Evolutionary conservation across 2,888 invertebrate species (phyloP), one percentile per base, ranked within the genome.

Genomic region (Rhagium mordax): DNA sequence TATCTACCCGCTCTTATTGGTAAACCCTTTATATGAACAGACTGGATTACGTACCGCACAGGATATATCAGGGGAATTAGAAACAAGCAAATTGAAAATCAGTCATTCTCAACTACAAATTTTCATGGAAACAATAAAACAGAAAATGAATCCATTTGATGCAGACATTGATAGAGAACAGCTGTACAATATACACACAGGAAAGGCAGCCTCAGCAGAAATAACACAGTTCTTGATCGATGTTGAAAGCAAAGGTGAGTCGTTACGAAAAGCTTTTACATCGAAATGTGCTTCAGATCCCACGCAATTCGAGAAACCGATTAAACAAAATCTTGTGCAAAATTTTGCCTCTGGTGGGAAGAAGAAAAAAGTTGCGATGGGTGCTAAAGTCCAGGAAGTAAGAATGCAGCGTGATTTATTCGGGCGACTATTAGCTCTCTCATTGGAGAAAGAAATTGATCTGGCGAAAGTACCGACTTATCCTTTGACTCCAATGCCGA

Each of bases 151-250:
- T 47, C 71, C 75, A 48, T 77, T 77, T 41, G 68, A 70, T 72
- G 4, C 64, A 33, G 49, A 27, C 13, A 21, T 76, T 48, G 72
- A 74, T 55, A 47, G 49, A 62, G 57, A 78, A 59, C 61, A 68
- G 51, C 69, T 82, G 15, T 79, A 76, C 57, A 83, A 83, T 76
- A 81, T 83, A 61, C 74, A 74, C 24, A 79, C 73, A 29, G 80
- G 81, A 57, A 76, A 75, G 74, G 79, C 78, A 20, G 79, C 77
- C 24, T 69, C 72, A 53, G 41, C 57, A 48, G 57, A 62, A 27
- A 75, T 79, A 27, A 48, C 69, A 16, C 48, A 78, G 15, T 82
- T 77, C 66, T 74, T 84, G 55, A 60, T 81, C 8, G 78, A 80
- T 74, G 60, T 80, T 60, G 77, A 81, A 66, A 62, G 10, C 47